Percentiles rank a stretch among this genome's conserved stretches.
These are phyloP conservation scores for Lucilia sericata DNA, from an alignment of 1,140 invertebrate species.

Conservation along the genomic window DNA sequence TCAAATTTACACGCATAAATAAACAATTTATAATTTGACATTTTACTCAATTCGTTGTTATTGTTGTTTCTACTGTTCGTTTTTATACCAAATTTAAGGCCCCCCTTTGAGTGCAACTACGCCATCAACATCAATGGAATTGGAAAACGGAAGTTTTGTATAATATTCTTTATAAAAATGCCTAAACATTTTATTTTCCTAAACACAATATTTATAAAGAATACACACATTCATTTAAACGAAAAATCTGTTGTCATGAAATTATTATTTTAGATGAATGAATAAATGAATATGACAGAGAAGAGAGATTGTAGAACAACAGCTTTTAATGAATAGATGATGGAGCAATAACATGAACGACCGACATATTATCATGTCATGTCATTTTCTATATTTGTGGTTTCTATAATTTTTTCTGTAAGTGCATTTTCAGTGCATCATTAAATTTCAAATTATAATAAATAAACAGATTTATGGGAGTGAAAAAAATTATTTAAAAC, in stretches of 20 bases:
- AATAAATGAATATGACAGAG: background rate
- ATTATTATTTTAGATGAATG: background rate
- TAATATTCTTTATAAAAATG: background rate
- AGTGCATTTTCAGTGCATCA: background rate
- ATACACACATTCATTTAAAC: background rate
- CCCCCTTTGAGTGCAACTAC: background rate
- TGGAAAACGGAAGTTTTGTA: background rate
- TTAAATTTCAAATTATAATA: background rate
- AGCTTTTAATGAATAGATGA: background rate
- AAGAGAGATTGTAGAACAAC: background rate
- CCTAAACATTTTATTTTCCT: no score
- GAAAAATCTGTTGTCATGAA: background rate
- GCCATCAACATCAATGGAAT: background rate
- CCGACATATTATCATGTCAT: background rate
- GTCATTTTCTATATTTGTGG: background rate
- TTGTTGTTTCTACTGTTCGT: background rate
- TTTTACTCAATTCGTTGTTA: background rate
- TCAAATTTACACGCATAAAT: background rate
- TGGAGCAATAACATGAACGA: no score
- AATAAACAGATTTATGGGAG: no score
- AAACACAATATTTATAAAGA: no score
- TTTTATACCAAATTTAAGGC: background rate
- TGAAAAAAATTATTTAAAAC: no score
- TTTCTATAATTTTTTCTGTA: background rate
- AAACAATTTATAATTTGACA: background rate